phyloP scores from a whole-genome alignment of 2,113 vertebrate genomes.

The Phocoena phocoena region DNA sequence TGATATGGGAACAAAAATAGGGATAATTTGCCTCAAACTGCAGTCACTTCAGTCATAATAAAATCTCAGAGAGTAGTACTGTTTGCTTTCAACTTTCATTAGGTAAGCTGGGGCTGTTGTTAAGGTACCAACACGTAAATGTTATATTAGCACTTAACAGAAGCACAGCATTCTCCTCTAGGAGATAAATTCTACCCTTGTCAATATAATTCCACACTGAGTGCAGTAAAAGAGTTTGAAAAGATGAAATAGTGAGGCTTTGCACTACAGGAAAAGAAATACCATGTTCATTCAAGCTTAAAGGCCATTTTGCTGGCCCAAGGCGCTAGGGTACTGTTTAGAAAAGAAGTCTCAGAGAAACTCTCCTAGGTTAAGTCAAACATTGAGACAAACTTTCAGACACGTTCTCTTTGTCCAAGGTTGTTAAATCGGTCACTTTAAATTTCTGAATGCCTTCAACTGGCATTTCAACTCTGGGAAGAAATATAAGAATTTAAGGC shows the following conservation, averaged over 20 bases:
- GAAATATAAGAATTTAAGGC: conserved; percentile 78
- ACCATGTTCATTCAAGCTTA: conserved; percentile 91
- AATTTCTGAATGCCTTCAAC: conserved; percentile 80
- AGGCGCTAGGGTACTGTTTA: conserved; percentile 84
- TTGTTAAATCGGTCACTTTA: conserved; percentile 87
- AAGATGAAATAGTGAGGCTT: conserved; percentile 86
- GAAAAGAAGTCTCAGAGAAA: conserved; percentile 81
- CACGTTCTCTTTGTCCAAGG: conserved; percentile 85
- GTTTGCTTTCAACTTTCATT: conserved; percentile 91
- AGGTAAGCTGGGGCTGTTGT: conserved; percentile 88
- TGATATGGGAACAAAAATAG: conserved; percentile 86
- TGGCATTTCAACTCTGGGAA: conserved; percentile 79
- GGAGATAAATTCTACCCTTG: conserved; percentile 92
- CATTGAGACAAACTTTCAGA: conserved; percentile 83
- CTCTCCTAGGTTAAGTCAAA: conserved; percentile 87
- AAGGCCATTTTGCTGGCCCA: conserved; percentile 92
- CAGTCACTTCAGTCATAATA: conserved; percentile 87
- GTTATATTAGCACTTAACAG: conserved; percentile 95
- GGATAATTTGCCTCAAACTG: conserved; percentile 89
- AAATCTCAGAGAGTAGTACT: conserved; percentile 85
- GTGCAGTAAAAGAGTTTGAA: conserved; percentile 86
- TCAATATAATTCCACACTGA: conserved; percentile 92
- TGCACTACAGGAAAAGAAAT: conserved; percentile 77
- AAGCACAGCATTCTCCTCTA: conserved; percentile 87
- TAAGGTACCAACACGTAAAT: conserved; percentile 91